phyloP scores from a whole-genome alignment of 1,140 invertebrate genomes.

The Neuroterus valhalla region DNA sequence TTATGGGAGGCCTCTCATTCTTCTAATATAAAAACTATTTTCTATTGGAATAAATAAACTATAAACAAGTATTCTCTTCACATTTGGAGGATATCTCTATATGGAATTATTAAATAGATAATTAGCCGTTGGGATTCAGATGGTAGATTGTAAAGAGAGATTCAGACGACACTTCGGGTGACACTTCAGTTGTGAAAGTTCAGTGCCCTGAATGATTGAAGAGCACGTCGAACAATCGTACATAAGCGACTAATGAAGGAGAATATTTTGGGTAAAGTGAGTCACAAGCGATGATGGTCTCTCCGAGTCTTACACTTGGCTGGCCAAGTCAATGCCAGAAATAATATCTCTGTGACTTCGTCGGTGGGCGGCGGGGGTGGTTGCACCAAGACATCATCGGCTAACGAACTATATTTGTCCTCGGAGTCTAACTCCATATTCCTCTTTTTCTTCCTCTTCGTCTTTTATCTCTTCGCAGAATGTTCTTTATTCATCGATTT shows the following conservation, averaged over 20 bases:
- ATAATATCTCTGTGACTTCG: conserved; percentile 63
- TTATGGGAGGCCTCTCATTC: too few species aligned
- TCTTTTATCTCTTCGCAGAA: conserved; percentile 37
- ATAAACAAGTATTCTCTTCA: too few species aligned
- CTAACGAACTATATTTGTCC: conserved; percentile 70
- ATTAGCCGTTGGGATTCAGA: too few species aligned
- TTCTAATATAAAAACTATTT: too few species aligned
- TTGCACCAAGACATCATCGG: conserved; percentile 61
- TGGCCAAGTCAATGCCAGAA: conserved; percentile 69
- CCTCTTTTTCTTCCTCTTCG: conserved; percentile 46
- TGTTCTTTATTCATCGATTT: conserved; percentile 25
- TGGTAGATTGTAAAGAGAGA: background rate
- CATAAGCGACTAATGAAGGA: conserved; percentile 48
- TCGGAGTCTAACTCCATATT: conserved; percentile 47
- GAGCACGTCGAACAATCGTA: conserved; percentile 41
- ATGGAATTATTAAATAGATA: too few species aligned
- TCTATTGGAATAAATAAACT: too few species aligned
- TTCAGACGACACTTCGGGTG: too few species aligned
- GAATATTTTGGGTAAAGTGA: conserved; percentile 66
- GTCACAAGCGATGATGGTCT: conserved; percentile 64
- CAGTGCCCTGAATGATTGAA: conserved; percentile 5
- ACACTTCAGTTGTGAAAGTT: background rate
- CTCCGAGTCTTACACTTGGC: conserved; percentile 54
- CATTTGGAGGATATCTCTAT: too few species aligned
- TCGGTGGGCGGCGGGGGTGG: conserved; percentile 56